Evolutionary conservation across 2,113 vertebrate genomes (phyloP).

Genomic region (Aramus guarauna): DNA sequence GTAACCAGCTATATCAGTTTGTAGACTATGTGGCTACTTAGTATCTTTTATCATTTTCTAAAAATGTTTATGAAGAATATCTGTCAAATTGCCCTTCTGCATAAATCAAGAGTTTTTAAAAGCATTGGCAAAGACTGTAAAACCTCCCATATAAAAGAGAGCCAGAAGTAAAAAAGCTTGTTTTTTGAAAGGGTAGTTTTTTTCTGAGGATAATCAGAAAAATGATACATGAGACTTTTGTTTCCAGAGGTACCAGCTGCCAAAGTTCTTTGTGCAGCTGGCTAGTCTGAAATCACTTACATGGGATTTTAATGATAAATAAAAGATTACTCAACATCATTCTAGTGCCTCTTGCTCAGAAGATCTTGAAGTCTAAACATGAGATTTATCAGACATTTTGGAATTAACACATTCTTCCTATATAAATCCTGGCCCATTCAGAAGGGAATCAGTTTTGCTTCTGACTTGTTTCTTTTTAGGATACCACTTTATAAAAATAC

Average conservation of each 20-base stretch:
- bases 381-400: neutral
- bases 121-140: neutral
- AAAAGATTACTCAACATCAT: neutral
- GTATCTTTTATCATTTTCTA: neutral
- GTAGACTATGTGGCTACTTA: neutral
- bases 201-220: neutral
- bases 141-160: neutral
- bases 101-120: neutral
- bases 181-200: neutral
- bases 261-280: neutral
- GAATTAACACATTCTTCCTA: neutral
- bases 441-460: neutral
- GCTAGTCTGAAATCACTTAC: neutral
- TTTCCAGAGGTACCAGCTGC: neutral
- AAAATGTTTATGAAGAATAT: neutral
- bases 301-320: neutral
- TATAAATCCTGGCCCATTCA: neutral
- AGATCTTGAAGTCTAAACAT: neutral
- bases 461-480: neutral
- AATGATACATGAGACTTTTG: neutral
- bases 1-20: neutral
- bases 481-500: neutral
- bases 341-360: neutral
- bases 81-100: neutral
- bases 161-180: neutral